A percentile compares a stretch with the other conserved stretches of the same genome.
Conservation (phyloP, 2,888 invertebrate genomes). For the Terebella lapidaria region DNA sequence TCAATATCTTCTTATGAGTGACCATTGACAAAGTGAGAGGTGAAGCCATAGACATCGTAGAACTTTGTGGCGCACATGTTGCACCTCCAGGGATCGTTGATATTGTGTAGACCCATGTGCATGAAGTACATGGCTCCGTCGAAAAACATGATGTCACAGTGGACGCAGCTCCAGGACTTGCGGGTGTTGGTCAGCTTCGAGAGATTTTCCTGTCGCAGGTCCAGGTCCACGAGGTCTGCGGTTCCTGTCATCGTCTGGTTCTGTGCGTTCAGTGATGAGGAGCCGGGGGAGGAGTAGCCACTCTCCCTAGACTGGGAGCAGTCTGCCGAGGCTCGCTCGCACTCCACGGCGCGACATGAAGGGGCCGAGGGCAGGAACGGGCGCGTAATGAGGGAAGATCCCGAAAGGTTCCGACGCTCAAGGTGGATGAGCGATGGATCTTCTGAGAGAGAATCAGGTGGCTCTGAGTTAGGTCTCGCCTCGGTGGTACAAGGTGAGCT, state of each 20-base stretch:
- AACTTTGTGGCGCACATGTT: conserved; percentile 94
- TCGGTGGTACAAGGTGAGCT: too few species aligned
- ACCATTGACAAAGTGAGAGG: conserved; percentile 53
- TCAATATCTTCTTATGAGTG: too few species aligned
- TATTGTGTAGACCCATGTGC: conserved; percentile 95
- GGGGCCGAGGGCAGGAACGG: neutral
- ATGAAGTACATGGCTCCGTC: conserved; percentile 93
- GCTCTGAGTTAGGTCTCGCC: too few species aligned
- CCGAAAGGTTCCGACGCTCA: neutral
- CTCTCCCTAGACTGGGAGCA: neutral
- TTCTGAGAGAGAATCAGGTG: neutral
- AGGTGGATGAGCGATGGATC: neutral
- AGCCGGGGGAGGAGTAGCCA: neutral
- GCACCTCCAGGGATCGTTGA: conserved; percentile 93
- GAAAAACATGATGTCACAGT: conserved; percentile 90
- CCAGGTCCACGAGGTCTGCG: neutral
- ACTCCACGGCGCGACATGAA: neutral
- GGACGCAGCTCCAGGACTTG: conserved; percentile 61
- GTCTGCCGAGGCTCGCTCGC: neutral
- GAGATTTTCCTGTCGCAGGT: neutral
- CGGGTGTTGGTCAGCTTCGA: neutral
- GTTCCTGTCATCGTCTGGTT: neutral
- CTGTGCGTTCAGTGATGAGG: neutral
- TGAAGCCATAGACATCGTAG: conserved; percentile 93
- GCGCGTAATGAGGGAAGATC: neutral